These are phyloP conservation scores for Caenorhabditis sulstoni DNA, from an alignment of 2,888 invertebrate genomes.

Conservation along the genomic window DNA sequence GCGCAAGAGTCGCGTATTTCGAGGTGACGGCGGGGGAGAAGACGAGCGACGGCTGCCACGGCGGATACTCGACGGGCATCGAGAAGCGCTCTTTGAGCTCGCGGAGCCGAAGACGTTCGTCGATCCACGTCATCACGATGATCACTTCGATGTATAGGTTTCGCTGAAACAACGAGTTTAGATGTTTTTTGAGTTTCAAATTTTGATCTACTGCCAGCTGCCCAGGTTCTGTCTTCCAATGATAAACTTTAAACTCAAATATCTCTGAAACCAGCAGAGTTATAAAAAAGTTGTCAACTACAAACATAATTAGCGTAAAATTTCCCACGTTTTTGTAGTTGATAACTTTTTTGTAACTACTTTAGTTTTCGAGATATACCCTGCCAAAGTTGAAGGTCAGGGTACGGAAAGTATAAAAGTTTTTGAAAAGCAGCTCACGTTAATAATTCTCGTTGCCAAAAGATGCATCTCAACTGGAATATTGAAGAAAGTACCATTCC, in stretches of 20 bases:
- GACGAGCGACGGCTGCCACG: constrained; percentile 63
- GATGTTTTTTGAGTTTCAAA: background rate
- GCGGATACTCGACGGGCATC: constrained; percentile 61
- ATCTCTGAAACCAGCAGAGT: no score
- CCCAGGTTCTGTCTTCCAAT: no score
- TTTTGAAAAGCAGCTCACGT: constrained; percentile 35
- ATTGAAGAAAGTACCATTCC: constrained; percentile 71
- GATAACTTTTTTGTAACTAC: no score
- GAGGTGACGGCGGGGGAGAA: constrained; percentile 49
- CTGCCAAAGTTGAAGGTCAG: no score
- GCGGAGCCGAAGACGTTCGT: constrained; percentile 76
- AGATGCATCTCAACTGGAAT: constrained; percentile 63
- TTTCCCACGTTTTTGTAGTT: no score
- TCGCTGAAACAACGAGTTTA: constrained; percentile 46
- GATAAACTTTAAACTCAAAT: no score
- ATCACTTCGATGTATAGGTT: constrained; percentile 69
- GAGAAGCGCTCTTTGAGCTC: constrained; percentile 76
- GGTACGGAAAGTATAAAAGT: background rate
- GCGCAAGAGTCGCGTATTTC: constrained; percentile 48
- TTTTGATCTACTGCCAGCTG: no score
- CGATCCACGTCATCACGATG: constrained; percentile 71
- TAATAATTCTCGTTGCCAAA: constrained; percentile 48
- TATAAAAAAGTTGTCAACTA: no score
- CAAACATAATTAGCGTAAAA: no score
- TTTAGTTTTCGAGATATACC: no score